Percentiles rank a stretch among this genome's conserved stretches.
Evolutionary conservation across 2,888 invertebrate species (phyloP).

Genomic region (Eupeodes latifasciatus): DNA sequence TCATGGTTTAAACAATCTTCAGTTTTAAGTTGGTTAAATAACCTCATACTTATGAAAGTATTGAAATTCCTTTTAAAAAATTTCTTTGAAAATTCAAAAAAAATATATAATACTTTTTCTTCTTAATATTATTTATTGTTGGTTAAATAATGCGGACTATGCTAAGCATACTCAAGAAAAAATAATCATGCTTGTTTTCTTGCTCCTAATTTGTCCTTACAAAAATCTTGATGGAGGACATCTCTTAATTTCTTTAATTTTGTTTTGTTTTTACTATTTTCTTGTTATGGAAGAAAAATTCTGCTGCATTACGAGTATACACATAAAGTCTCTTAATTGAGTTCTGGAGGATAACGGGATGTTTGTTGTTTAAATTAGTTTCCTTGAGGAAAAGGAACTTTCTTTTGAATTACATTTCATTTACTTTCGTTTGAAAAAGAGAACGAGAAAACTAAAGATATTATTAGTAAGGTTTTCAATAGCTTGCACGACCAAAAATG

Average conservation of each 20-base stretch:
- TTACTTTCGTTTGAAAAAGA: neutral
- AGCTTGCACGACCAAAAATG: neutral
- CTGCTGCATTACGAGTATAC: constrained; percentile 9
- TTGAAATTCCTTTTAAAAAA: too few species aligned
- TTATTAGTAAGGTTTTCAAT: neutral
- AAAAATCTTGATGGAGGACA: neutral
- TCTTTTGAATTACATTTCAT: neutral
- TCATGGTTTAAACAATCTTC: too few species aligned
- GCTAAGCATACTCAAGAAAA: too few species aligned
- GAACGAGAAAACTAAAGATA: neutral
- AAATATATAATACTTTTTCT: too few species aligned
- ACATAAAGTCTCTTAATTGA: constrained; percentile 52
- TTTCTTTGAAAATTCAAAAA: too few species aligned
- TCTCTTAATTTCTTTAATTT: neutral
- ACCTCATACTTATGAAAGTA: too few species aligned
- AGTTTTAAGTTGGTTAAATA: too few species aligned
- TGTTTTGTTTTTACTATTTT: constrained; percentile 7
- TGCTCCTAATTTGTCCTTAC: neutral
- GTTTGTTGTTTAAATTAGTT: constrained; percentile 45
- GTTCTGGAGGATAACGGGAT: constrained; percentile 32
- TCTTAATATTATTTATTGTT: too few species aligned
- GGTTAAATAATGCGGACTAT: too few species aligned
- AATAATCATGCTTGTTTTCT: too few species aligned
- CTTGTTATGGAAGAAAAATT: neutral
- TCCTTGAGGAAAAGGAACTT: neutral